phyloP scores from a whole-genome alignment of 2,797 vertebrate species.

The Sphaeramia orbicularis region DNA sequence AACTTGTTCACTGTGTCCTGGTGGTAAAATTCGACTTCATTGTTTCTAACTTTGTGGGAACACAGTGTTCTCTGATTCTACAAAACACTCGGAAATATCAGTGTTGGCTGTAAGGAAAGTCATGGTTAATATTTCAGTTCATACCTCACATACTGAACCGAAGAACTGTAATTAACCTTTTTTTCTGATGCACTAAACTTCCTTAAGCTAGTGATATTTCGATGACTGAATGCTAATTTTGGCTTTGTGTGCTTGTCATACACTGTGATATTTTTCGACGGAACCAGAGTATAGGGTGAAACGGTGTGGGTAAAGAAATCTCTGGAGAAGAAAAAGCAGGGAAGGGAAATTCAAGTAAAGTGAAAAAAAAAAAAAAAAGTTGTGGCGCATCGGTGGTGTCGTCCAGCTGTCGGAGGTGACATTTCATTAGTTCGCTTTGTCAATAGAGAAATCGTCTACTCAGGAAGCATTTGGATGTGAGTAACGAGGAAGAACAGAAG shows the following conservation, averaged over 20 bases:
- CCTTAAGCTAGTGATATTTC: constrained; percentile 6
- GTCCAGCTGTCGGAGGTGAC: constrained; percentile 91
- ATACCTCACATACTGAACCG: not conserved
- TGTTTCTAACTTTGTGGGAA: no score
- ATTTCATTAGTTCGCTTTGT: constrained; percentile 96
- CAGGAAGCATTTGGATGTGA: constrained; percentile 75
- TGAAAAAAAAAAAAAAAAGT: constrained; percentile 83
- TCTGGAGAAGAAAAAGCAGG: constrained; percentile 48
- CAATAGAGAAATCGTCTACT: constrained; percentile 91
- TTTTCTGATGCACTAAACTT: constrained; percentile 13
- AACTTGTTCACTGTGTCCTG: no score
- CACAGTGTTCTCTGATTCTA: no score
- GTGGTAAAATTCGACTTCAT: no score
- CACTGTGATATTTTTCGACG: no score
- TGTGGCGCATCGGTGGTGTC: constrained; percentile 90
- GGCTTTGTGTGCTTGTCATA: not conserved
- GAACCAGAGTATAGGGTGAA: constrained; percentile 16
- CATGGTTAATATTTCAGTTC: not conserved
- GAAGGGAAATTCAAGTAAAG: constrained; percentile 89
- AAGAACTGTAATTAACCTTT: constrained; percentile 17
- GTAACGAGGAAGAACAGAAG: constrained; percentile 64
- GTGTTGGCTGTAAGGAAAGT: not conserved
- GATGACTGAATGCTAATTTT: constrained; percentile 20
- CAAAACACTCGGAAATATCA: not conserved
- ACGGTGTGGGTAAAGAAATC: constrained; percentile 39